Conservation (phyloP, 1,140 invertebrate genomes). For the Steinernema khuongi region DNA sequence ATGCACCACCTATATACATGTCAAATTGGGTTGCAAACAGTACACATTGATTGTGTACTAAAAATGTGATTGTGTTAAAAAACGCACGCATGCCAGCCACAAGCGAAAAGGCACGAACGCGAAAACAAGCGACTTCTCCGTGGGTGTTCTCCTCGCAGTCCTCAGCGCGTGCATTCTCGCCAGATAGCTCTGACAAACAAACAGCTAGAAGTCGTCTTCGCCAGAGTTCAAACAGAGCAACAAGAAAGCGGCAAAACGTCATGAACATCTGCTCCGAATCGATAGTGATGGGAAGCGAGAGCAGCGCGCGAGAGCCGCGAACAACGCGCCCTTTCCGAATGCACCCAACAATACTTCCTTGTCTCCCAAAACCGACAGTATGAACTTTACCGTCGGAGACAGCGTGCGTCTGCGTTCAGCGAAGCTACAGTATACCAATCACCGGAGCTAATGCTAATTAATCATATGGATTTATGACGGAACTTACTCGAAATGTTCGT, state of each 20-base stretch:
- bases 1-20: no score
- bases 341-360: background rate
- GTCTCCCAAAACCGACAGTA: background rate
- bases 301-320: background rate
- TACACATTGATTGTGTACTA: no score
- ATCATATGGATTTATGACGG: background rate
- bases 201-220: background rate
- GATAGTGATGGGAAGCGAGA: background rate
- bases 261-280: background rate
- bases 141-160: background rate
- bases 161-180: background rate
- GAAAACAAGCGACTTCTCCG: background rate
- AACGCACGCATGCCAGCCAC: no score
- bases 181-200: background rate
- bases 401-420: background rate
- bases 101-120: no score
- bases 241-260: background rate
- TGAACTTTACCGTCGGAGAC: no score
- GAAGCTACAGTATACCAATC: no score
- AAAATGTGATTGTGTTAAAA: no score
- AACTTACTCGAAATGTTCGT: constrained; percentile 9
- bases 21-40: no score
- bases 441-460: no score
- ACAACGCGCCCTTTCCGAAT: no score
- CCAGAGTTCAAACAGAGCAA: constrained; percentile 1